These are phyloP conservation scores for Zygothrica quintamaculata DNA, from an alignment of 2,888 invertebrate genomes.

Conservation along the genomic window DNA sequence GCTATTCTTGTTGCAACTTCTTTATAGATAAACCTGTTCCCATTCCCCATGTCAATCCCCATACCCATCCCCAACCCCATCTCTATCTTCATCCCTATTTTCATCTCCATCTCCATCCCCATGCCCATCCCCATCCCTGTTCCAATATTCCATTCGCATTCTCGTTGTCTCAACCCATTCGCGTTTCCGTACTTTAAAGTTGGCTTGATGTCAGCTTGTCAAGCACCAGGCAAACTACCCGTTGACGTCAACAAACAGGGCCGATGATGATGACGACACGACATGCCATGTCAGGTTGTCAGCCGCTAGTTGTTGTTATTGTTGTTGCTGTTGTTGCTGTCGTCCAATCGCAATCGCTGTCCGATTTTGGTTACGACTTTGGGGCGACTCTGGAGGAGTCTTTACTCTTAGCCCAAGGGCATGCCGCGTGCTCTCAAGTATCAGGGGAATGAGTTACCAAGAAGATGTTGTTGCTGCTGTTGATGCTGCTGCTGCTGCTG, in stretches of 20 bases:
- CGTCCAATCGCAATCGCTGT: constrained; percentile 14
- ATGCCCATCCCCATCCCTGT: too few relatives aligned
- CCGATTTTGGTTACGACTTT: constrained; percentile 13
- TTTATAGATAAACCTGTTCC: constrained; percentile 9
- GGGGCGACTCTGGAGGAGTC: constrained; percentile 31
- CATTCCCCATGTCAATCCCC: too few relatives aligned
- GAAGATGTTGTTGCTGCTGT: constrained; percentile 24
- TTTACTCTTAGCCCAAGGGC: constrained; percentile 79
- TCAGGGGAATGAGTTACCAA: constrained; percentile 32
- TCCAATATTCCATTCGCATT: too few relatives aligned
- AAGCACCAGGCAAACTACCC: constrained; percentile 70
- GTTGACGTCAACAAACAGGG: constrained; percentile 54
- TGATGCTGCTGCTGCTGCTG: constrained; percentile 44
- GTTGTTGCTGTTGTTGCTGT: too few relatives aligned
- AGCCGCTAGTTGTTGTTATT: constrained; percentile 59
- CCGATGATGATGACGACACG: constrained; percentile 78
- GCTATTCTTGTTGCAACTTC: constrained; percentile 36
- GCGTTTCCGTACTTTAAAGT: neutral
- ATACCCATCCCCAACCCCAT: neutral
- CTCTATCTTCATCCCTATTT: neutral
- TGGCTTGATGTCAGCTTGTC: constrained; percentile 69
- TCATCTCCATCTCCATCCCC: too few relatives aligned
- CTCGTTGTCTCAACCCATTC: neutral
- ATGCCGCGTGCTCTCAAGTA: constrained; percentile 65
- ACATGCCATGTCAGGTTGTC: constrained; percentile 68